A percentile compares a stretch with the other conserved stretches of the same genome.
Evolutionary conservation across 2,113 vertebrate genomes (phyloP).

Genomic region (rat (Rattus norvegicus)): DNA sequence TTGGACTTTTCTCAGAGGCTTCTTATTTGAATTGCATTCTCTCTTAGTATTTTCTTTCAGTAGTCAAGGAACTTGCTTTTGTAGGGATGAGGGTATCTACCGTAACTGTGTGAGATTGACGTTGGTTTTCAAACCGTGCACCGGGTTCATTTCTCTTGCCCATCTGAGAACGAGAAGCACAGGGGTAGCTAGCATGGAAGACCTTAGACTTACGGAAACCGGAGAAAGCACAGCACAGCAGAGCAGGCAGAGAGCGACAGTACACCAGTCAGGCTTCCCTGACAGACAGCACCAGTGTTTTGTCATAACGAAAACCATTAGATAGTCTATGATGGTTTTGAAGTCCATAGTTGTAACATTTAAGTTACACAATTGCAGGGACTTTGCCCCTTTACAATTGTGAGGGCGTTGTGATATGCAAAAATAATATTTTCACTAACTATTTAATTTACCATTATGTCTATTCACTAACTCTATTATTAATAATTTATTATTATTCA

Average conservation of each 20-base stretch:
- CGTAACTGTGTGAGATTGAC: background rate
- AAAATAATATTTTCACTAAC: background rate
- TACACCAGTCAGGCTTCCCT: rapidly evolving
- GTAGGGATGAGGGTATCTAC: background rate
- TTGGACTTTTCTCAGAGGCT: conserved; percentile 7
- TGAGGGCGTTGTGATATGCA: conserved; percentile 11
- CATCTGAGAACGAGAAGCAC: background rate
- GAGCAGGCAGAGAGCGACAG: too few species aligned
- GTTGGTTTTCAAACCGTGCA: conserved; percentile 19
- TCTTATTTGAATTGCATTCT: conserved; percentile 2
- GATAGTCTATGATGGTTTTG: background rate
- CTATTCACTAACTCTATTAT: too few species aligned
- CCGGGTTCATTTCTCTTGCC: background rate
- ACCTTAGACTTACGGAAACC: background rate
- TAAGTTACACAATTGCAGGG: background rate
- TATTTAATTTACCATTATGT: too few species aligned
- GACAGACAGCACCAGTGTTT: background rate
- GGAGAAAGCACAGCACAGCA: too few species aligned
- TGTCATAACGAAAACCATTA: background rate
- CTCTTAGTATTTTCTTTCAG: background rate
- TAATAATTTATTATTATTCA: too few species aligned
- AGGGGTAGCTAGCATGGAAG: background rate
- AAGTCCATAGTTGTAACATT: conserved; percentile 9
- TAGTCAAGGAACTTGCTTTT: background rate
- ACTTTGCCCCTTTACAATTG: background rate